Base-by-base conservation (phyloP, 2,888 invertebrate species). In the Eremobia ochroleuca region DNA sequence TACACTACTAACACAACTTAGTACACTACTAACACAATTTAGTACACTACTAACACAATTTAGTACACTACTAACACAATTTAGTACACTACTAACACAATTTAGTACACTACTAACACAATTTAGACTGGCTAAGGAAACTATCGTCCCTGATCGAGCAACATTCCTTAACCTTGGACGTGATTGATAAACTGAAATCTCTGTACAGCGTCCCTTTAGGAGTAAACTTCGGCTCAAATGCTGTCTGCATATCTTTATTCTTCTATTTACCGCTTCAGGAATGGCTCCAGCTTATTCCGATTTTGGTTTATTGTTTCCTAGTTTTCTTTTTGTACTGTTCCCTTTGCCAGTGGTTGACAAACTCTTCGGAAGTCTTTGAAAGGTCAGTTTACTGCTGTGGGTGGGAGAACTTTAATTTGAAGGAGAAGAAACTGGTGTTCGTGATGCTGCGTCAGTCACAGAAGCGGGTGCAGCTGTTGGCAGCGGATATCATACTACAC, bases 401-500 rank as follows among this genome's bases (percentile, higher is more conserved):
- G 0, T 96, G 96, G 96, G 96, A 96, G 83, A 94, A 93, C 9
- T 96, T 96, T 67, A 88, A 90, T 28, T 28, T 92, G 21, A 93
- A 90, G 1, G 94, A 95, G 62, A 92, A 91, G 87, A 95, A 92
- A 80, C 74, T 92, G 11, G 81, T 95, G 1, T 95, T 90, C 46
- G 77, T 94, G 25, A 94, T 95, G 92, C 83, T 96, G 34, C 68
- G 93, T 28, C 91, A 93, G 77, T 92, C 96, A 0, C 96, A 96
- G 82, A 93, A 91, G 75, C 93, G 93, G 2, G 92, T 96, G 13
- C 87, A 92, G 31, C 49, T 96, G 15, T 65, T 95, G 28, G 96
- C 96, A 2, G 96, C 95, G 18, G 93, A 94, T 87, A 95, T 96
- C 8, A 91, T 96, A 71, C 96, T 58, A 96, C 96, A n/a, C n/a